Conservation (phyloP, 2,888 invertebrate species). For the Cerastis rubricosa region DNA sequence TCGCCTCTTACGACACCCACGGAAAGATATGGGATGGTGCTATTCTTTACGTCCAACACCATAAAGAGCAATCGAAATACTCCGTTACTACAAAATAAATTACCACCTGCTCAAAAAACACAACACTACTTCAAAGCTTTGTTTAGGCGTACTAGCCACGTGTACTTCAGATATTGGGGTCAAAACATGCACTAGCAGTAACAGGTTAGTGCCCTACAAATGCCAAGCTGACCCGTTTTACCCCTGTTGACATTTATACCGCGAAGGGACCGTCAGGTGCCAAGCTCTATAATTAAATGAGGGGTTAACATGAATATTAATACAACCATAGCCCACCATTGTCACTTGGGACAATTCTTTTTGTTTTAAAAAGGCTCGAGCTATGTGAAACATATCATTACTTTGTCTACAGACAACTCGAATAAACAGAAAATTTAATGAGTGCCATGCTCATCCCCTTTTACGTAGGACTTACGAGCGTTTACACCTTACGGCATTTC, state of each 20-base stretch:
- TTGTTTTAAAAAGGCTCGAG: constrained; percentile 10
- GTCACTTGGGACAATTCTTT: constrained; percentile 44
- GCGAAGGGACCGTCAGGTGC: constrained; percentile 48
- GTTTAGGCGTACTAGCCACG: constrained; percentile 31
- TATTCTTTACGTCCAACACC: too few relatives aligned
- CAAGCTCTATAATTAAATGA: constrained; percentile 58
- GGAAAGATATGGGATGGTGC: too few relatives aligned
- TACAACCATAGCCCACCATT: constrained; percentile 3
- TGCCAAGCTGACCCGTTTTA: constrained; percentile 65
- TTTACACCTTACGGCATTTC: too few relatives aligned
- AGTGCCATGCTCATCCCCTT: neutral
- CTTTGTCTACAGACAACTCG: constrained; percentile 8
- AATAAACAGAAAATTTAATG: neutral
- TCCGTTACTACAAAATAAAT: neutral
- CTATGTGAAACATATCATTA: constrained; percentile 22
- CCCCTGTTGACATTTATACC: constrained; percentile 63
- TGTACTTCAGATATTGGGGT: constrained; percentile 45
- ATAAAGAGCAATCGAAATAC: neutral
- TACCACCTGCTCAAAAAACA: neutral
- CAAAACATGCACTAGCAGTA: constrained; percentile 54
- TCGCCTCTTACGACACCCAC: too few relatives aligned
- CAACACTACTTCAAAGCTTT: constrained; percentile 9
- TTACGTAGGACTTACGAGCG: neutral
- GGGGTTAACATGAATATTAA: constrained; percentile 50
- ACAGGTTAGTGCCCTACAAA: constrained; percentile 67